A percentile compares a stretch with the other conserved stretches of the same genome.
Conservation (phyloP, 2,113 vertebrate species). For the Aepyceros melampus region DNA sequence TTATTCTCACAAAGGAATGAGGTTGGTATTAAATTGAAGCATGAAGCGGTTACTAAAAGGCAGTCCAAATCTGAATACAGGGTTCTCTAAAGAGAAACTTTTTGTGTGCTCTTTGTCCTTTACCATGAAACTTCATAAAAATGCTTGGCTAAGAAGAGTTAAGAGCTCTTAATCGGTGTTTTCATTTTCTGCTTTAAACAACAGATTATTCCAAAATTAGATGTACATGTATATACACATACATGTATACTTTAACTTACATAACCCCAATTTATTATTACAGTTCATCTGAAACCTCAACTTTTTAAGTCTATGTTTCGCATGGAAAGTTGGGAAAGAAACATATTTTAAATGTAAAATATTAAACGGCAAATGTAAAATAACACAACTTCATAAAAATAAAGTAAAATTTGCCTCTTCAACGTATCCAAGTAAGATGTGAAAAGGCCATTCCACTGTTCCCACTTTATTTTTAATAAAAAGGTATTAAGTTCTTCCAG, state of each 20-base stretch:
- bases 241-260: not conserved
- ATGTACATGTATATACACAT: not conserved
- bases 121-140: not conserved
- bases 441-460: slow-evolving; percentile 45
- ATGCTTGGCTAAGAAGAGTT: not conserved
- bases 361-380: slow-evolving; percentile 25
- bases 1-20: not conserved
- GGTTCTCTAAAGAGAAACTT: not conserved
- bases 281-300: not conserved
- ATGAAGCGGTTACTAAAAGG: not conserved
- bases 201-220: not conserved
- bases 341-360: slow-evolving; percentile 6
- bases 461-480: slow-evolving; percentile 51
- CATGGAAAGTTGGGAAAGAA: not conserved
- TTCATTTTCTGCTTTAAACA: not conserved
- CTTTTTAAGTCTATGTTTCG: not conserved
- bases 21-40: not conserved
- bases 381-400: slow-evolving; percentile 23
- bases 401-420: slow-evolving; percentile 30
- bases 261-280: not conserved
- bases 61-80: not conserved
- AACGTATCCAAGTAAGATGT: slow-evolving; percentile 30
- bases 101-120: not conserved
- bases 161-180: not conserved
- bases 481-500: slow-evolving; percentile 44